Percentiles rank a stretch among this genome's conserved stretches.
Conservation (phyloP, 2,113 vertebrate species). For the Microtus richardsoni region DNA sequence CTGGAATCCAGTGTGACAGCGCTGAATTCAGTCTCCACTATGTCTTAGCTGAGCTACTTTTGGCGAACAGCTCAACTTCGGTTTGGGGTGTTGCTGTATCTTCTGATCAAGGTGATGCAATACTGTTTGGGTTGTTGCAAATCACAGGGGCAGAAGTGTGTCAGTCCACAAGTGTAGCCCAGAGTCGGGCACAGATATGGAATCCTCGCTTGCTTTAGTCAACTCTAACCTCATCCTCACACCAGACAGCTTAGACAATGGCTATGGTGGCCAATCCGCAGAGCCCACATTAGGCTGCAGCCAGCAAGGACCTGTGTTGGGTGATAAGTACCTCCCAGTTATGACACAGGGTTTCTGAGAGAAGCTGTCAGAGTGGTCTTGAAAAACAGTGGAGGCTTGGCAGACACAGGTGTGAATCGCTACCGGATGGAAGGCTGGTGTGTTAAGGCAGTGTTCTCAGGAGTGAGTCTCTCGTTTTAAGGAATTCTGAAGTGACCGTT, state of each 20-base stretch:
- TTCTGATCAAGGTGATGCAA: neutral
- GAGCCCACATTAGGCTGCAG: accelerated
- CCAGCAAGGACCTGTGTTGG: neutral
- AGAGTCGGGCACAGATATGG: neutral
- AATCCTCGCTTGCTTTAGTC: neutral
- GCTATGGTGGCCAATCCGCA: neutral
- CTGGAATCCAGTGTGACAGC: neutral
- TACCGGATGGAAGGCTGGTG: slow-evolving; percentile 46
- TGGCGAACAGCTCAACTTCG: neutral
- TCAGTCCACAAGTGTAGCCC: neutral
- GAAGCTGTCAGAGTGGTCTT: neutral
- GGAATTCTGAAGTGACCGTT: slow-evolving; percentile 66
- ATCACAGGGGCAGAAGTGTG: neutral
- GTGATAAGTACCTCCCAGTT: neutral
- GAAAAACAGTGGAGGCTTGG: neutral
- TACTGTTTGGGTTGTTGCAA: neutral
- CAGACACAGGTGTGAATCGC: neutral
- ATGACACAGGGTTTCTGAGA: neutral
- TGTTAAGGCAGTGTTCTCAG: slow-evolving; percentile 55
- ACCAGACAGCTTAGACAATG: neutral
- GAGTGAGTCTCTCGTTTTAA: slow-evolving; percentile 45
- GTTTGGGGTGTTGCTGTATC: neutral
- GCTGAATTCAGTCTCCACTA: neutral
- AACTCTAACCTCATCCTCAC: neutral
- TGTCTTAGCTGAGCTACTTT: neutral